phyloP scores from a whole-genome alignment of 2,797 vertebrate genomes.

The Loris lydekkerianus region DNA sequence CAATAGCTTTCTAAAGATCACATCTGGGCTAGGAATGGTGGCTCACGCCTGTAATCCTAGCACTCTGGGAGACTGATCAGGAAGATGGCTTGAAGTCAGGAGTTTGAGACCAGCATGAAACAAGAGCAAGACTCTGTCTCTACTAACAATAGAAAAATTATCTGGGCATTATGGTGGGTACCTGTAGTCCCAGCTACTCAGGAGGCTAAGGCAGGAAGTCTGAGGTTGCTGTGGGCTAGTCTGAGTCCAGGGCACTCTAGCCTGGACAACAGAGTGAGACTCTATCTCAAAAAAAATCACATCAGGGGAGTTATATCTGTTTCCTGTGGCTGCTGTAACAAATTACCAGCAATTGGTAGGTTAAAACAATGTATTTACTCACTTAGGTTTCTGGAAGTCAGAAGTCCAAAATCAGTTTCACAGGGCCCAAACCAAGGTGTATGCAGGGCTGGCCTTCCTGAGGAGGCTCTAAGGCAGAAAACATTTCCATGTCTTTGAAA shows the following conservation, averaged over 20 bases:
- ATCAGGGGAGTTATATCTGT: background rate
- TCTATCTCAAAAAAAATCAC: background rate
- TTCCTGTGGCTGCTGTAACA: background rate
- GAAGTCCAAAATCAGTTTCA: constrained; percentile 4
- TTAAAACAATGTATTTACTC: background rate
- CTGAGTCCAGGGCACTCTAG: background rate
- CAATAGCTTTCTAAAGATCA: constrained; percentile 13
- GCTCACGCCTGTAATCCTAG: background rate
- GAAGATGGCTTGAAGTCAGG: background rate
- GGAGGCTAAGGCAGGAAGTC: background rate
- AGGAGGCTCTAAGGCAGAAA: background rate
- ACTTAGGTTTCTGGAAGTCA: background rate
- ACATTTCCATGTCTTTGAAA: background rate
- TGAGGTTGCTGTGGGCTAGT: background rate
- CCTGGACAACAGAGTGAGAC: background rate
- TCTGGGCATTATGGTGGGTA: background rate
- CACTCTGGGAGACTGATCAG: background rate
- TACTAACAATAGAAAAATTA: background rate
- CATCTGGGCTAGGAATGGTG: background rate
- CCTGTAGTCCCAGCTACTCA: background rate
- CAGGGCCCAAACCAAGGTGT: background rate
- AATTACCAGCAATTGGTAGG: background rate
- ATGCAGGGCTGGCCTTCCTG: background rate
- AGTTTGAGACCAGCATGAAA: background rate
- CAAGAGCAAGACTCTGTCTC: background rate